Base-by-base conservation (phyloP, 53 echinoderm and acorn worm species). In the Patiria pectinifera region DNA sequence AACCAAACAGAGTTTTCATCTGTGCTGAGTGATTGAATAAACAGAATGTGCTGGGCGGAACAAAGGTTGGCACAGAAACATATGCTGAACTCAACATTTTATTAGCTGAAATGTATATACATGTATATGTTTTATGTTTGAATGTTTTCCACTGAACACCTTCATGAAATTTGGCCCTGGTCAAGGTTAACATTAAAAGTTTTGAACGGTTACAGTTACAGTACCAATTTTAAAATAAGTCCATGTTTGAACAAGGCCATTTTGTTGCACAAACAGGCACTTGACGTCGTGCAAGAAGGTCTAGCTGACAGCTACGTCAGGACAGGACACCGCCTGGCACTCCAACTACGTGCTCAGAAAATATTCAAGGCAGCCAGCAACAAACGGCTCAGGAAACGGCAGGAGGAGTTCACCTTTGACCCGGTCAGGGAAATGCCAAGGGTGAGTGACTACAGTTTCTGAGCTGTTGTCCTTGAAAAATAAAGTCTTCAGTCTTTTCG, bases 291-390 rank as follows among this genome's bases (percentile, higher is more conserved):
- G 85, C 86, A 91, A 72, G 97, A 92, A 72, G 99, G 95, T 21
- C 84, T 99, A 48, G 92, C 93, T 43, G 99, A 99, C 53, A 81
- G 76, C 21, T 78, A 95, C 46, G 99, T 99, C 4, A 93, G 82
- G 76, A 94, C 93, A 25, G 99, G 97, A 22, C 96, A 99, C 82
- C 87, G 95, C 18, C 69, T 96, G 43, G 96, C 97, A 3, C 85
- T 99, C 13, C 94, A 97, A 78, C 94, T 90, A 18, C 89, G 99
- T 81, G 99, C 96, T 15, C 92, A 96, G 79, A 99, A 99, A 92
- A 99, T 99, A 19, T 87, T 97, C 70, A 95, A 89, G 59, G 91
- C 96, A 13, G 53, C 94, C 7, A 83, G 93, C 48, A 93, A 95
- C 89, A 95, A 94, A 22, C 81, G 94, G 46, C 87, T 96, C 13